phyloP scores from a whole-genome alignment of 2,113 vertebrate species.

The Rhynchomys soricoides region DNA sequence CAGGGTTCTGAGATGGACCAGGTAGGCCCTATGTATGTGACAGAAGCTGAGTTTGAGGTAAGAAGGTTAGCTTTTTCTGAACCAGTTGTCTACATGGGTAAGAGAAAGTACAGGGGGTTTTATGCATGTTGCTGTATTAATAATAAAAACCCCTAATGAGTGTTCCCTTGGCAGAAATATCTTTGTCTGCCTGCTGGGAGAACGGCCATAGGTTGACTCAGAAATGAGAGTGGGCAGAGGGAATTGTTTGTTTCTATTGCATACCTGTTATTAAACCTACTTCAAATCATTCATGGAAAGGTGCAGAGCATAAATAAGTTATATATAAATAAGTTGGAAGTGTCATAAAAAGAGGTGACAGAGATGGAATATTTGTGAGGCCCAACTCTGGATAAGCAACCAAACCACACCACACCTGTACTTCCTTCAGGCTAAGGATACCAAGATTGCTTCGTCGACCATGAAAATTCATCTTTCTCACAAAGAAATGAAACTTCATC shows the following conservation, averaged over 20 bases:
- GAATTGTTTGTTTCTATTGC: conserved; percentile 61
- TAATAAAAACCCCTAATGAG: conserved; percentile 65
- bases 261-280: conserved; percentile 51
- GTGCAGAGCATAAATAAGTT: background rate
- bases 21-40: background rate
- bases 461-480: conserved; percentile 40
- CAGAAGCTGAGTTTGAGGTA: conserved; percentile 41
- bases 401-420: conserved; percentile 44
- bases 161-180: conserved; percentile 53
- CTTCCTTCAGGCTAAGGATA: conserved; percentile 29
- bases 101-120: conserved; percentile 30
- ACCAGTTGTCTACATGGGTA: background rate
- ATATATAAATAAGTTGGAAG: conserved; percentile 37
- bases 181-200: conserved; percentile 53
- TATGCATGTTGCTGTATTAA: conserved; percentile 33
- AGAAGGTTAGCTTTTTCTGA: conserved; percentile 41
- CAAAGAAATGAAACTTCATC: background rate
- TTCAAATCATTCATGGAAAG: conserved; percentile 56
- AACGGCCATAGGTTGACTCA: background rate
- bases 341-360: background rate
- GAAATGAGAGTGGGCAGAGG: background rate
- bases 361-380: conserved; percentile 29
- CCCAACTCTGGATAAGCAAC: background rate
- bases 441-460: background rate
- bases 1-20: background rate